Evolutionary conservation across 1,140 invertebrate genomes (phyloP), one percentile per base, ranked within the genome.

Genomic region (Bradysia coprophila): DNA sequence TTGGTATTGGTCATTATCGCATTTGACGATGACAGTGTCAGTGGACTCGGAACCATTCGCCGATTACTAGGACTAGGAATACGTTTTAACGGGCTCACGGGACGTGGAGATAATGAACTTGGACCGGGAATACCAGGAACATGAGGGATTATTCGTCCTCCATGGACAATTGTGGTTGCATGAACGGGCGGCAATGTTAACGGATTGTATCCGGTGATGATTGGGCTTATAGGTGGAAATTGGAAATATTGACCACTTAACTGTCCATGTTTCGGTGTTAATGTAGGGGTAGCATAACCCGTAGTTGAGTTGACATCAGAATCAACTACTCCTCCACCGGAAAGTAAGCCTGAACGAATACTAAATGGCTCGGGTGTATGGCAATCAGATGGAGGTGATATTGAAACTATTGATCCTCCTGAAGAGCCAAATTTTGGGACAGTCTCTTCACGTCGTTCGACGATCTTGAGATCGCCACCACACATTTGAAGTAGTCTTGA

Each of bases 101-200:
- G 13, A 38, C 18, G 18, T 38, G 36, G 13, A 16, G 36, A 19
- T 21, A 23, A 39, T 11, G 68, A 75, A 45, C 78, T 75, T 1
- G 85, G 84, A 24, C 84, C 84, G 1, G 84, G 84, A 56, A 89
- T 89, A 10, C 84, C 85, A 2, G 83, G 84, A 4, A 88, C 82
- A 57, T 81, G 78, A 4, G 81, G 79, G 49, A 86, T 80, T 8
- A 77, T 58, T 54, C 81, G 81, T n/a, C 75, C 79, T 20, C 71
- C 67, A 43, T 76, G 73, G 21, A 74, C 53, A 47, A 76, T 75
- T 11, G 76, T 79, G 9, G 64, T 53, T 24, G 23, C 49, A 20
- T 47, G 43, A 28, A 28, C 24, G 13, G 24, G 24, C 43, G 52
- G 46, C 5, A 37, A 34, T 41, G 38, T 20, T 24, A 20, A 20